Percentiles rank a stretch among this genome's conserved stretches.
phyloP scores from a whole-genome alignment of 2,888 invertebrate species.

The Diarsia rubi region DNA sequence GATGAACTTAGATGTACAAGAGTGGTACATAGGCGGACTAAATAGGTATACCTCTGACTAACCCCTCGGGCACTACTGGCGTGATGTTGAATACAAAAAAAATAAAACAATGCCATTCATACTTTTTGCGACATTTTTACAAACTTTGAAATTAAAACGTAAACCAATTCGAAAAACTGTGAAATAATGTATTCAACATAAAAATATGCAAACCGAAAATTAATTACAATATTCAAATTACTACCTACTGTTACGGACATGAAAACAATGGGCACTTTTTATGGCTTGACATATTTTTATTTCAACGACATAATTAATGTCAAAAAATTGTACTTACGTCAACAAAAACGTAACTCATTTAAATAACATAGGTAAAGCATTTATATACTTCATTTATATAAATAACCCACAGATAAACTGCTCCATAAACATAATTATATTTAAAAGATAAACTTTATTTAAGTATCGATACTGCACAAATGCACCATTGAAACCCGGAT shows the following conservation, averaged over 20 bases:
- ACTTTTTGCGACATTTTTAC: not conserved
- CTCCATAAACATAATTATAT: not conserved
- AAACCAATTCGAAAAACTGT: not conserved
- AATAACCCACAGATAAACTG: constrained; percentile 2
- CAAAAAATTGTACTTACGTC: too few species aligned
- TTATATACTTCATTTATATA: not conserved
- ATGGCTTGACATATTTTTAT: constrained; percentile 3
- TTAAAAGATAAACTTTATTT: constrained; percentile 45
- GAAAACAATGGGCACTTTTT: constrained; percentile 13
- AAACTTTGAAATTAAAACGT: not conserved
- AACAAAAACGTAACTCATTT: not conserved
- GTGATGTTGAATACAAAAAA: not conserved
- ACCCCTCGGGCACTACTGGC: not conserved
- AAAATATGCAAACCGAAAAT: not conserved
- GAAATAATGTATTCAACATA: not conserved
- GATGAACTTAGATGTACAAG: too few species aligned
- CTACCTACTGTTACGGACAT: not conserved
- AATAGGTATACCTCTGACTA: not conserved
- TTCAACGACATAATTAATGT: not conserved
- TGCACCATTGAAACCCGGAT: constrained; percentile 48
- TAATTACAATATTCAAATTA: constrained; percentile 18
- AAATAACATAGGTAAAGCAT: too few species aligned
- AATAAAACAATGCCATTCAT: not conserved
- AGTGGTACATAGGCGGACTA: too few species aligned
- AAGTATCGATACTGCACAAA: constrained; percentile 28